Conservation (phyloP, 1,140 invertebrate species). For the Akabosia matsudoensis region DNA sequence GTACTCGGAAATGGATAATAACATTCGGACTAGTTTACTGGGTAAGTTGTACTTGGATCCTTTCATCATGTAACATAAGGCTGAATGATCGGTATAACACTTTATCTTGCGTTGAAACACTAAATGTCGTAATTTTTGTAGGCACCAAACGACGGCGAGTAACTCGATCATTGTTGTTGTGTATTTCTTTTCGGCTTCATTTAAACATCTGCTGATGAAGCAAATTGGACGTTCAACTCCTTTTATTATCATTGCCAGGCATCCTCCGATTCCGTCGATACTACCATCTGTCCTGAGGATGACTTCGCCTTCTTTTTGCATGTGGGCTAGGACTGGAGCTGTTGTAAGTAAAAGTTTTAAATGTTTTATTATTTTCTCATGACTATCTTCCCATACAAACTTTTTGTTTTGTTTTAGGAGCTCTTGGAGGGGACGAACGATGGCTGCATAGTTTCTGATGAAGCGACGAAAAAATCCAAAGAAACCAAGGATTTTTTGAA, state of each 20-base stretch:
- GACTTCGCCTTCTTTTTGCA: background rate
- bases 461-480: conserved; percentile 4
- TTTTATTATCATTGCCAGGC: background rate
- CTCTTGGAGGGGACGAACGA: background rate
- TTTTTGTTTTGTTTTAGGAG: background rate
- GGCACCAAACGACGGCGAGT: background rate
- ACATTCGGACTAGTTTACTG: conserved; percentile 6
- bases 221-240: conserved; percentile 4
- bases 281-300: conserved; percentile 3
- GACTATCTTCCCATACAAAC: background rate
- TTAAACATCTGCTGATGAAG: background rate
- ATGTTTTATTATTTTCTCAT: background rate
- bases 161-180: background rate
- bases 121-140: background rate
- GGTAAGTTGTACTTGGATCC: background rate
- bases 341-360: background rate
- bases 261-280: background rate
- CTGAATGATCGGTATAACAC: background rate
- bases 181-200: background rate
- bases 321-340: conserved; percentile 2
- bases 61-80: background rate
- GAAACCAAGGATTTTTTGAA: background rate
- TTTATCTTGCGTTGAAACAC: background rate
- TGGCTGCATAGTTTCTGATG: background rate
- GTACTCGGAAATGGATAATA: background rate